Conservation (phyloP, 2,113 vertebrate species). For the Dicaeum eximium region DNA sequence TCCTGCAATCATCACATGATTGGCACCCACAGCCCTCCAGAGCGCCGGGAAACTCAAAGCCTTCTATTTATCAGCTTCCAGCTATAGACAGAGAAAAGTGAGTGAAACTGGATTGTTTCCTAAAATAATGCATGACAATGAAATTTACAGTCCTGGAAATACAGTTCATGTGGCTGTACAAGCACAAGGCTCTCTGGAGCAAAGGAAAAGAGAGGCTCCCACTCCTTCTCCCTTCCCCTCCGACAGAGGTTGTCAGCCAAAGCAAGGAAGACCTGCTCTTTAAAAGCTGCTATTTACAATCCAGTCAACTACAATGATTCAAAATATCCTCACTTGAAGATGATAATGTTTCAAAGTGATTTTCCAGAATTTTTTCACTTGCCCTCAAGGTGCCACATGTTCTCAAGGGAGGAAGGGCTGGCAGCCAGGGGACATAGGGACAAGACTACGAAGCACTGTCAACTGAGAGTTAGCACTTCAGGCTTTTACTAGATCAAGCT, state of each 20-base stretch:
- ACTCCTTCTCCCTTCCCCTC: not conserved
- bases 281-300: not conserved
- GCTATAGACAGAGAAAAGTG: not conserved
- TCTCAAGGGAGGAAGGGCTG: not conserved
- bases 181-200: not conserved
- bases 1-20: not conserved
- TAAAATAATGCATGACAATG: not conserved
- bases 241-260: not conserved
- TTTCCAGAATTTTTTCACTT: not conserved
- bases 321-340: not conserved
- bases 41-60: not conserved
- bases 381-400: not conserved
- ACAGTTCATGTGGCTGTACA: not conserved
- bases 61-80: not conserved
- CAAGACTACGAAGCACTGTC: rapidly evolving
- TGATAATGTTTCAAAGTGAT: not conserved
- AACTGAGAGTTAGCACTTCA: not conserved
- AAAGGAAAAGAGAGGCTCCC: rapidly evolving
- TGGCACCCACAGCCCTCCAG: not conserved
- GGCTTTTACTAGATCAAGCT: not conserved
- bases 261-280: not conserved
- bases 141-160: not conserved
- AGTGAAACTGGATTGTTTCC: not conserved
- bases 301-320: not conserved
- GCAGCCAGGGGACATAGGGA: not conserved